Conservation (phyloP, 2,888 invertebrate genomes). For the Scrobipalpa atriplicella region DNA sequence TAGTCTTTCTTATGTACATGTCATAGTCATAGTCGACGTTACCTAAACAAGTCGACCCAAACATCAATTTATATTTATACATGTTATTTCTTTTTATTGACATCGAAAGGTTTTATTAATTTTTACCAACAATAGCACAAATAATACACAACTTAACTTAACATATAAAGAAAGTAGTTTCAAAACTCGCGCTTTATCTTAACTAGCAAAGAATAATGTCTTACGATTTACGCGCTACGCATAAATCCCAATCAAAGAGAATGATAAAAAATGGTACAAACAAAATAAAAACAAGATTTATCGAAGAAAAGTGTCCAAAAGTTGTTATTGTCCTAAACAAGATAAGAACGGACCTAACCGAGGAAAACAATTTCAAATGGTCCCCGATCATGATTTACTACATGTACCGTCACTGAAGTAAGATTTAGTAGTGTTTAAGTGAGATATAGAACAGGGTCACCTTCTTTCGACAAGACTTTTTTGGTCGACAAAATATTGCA, state of each 20-base stretch:
- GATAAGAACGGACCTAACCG: slow-evolving; percentile 9
- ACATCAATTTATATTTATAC: too few species aligned
- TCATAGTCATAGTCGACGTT: too few species aligned
- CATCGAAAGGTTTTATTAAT: too few species aligned
- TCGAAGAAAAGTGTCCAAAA: slow-evolving; percentile 11
- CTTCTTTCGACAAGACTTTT: background rate
- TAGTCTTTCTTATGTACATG: too few species aligned
- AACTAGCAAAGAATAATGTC: too few species aligned
- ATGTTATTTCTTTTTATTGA: too few species aligned
- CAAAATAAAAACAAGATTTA: slow-evolving; percentile 20
- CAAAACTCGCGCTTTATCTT: background rate
- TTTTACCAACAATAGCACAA: too few species aligned
- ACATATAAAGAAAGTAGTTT: too few species aligned
- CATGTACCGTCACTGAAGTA: background rate
- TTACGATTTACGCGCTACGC: background rate
- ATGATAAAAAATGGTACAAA: slow-evolving; percentile 12
- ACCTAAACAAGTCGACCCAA: too few species aligned
- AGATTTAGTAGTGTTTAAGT: slow-evolving; percentile 10
- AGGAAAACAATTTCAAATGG: slow-evolving; percentile 15
- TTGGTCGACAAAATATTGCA: background rate
- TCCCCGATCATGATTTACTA: slow-evolving; percentile 15
- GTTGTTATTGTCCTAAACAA: slow-evolving; percentile 19
- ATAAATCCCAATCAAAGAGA: background rate
- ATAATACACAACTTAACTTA: too few species aligned
- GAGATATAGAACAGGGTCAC: background rate